Evolutionary conservation across 2,113 vertebrate genomes (phyloP), one percentile per base, ranked within the genome.

Genomic region (Todiramphus chloris): DNA sequence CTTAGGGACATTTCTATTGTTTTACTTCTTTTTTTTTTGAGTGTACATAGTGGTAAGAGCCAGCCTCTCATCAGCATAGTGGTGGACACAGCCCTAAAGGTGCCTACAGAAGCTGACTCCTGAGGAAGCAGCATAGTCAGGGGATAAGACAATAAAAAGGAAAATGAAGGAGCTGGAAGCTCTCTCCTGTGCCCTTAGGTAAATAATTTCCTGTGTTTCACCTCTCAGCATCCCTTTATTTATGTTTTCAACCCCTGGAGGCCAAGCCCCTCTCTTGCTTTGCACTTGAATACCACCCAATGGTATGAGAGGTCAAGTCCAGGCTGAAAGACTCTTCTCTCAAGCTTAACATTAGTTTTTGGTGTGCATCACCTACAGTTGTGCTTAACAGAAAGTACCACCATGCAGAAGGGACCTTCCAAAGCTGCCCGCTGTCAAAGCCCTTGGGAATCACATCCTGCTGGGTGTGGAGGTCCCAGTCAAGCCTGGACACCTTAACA

Each of bases 21-120:
- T 68, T 39, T 12, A 46, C 37, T 59, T 74, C 13, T 48, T 55
- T 81, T 72, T 55, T 83, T 72, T 72, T 25, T n/a, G 63, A 30
- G 58, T 62, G 21, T 0, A 0, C 48, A 16, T 8, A 55, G 39
- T 21, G 39, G 16, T n/a, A 56, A 89, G 58, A 83, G 48, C 39
- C 35, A 31, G 43, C 30, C 18, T 83, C 64, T 62, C 64, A 44
- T 17, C 75, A 82, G 81, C 19, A 4, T 2, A 41, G 39, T 2
- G 1, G 2, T 21, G 62, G 58, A 44, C 48, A n/a, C 43, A 56
- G 79, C 60, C 51, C 21, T 50, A 62, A n/a, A 76, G 30, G 39
- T 37, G 46, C 68, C 60, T 12, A 3, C 18, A 30, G 66, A 87
- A 35, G 63, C 58, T 51, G 63, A 37, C 48, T 63, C 41, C 59